These are phyloP conservation scores for Gallirallus australis DNA, from an alignment of 2,797 vertebrate species.

Conservation along the genomic window DNA sequence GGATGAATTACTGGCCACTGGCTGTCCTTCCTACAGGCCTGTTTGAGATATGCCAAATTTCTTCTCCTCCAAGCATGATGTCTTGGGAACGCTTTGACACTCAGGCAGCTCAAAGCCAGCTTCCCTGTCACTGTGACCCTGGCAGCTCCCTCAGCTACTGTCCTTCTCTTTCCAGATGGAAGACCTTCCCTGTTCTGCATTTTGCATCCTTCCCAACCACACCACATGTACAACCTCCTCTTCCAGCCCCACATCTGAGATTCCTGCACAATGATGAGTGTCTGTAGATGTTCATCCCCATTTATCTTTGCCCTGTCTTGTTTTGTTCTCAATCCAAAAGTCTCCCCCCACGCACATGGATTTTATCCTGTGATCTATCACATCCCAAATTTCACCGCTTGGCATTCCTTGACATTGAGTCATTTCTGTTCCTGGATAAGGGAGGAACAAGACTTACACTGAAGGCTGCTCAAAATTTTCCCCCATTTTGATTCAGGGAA, in stretches of 20 bases:
- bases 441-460: neutral
- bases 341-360: neutral
- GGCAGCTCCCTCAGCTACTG: neutral
- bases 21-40: neutral
- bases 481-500: neutral
- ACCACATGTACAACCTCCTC: neutral
- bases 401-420: neutral
- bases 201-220: neutral
- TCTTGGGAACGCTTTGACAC: neutral
- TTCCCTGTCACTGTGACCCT: neutral
- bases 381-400: neutral
- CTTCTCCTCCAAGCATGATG: neutral
- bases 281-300: neutral
- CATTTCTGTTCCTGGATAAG: neutral
- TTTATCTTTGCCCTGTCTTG: neutral
- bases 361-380: neutral
- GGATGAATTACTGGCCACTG: neutral
- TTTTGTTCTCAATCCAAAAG: neutral
- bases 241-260: neutral
- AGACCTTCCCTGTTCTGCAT: neutral
- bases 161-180: neutral
- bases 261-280: neutral
- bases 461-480: neutral
- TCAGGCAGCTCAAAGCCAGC: neutral
- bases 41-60: neutral